Conservation (phyloP, 2,888 invertebrate genomes). For the Drosophila ezoana region DNA sequence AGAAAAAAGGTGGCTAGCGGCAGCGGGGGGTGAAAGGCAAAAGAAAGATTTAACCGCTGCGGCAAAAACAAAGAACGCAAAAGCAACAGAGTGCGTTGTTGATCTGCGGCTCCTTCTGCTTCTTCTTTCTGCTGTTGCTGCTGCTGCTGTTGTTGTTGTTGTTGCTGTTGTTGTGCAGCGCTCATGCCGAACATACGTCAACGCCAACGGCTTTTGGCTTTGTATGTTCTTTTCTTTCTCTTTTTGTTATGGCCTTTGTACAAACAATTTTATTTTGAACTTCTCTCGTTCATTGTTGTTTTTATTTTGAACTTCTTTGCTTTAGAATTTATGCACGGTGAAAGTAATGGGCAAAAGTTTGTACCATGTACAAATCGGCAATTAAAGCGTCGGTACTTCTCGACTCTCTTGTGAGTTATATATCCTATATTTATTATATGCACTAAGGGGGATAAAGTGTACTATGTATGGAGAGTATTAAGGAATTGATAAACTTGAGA, state of each 20-base stretch:
- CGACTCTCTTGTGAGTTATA: constrained; percentile 3
- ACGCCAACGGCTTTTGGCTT: constrained; percentile 40
- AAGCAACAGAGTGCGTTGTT: constrained; percentile 54
- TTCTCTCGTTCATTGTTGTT: constrained; percentile 28
- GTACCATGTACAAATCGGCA: constrained; percentile 55
- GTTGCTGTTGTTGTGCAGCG: constrained; percentile 20
- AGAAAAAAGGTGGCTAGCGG: constrained; percentile 1
- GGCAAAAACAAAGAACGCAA: constrained; percentile 58
- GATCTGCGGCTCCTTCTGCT: constrained; percentile 21
- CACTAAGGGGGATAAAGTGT: neutral
- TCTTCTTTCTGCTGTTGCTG: constrained; percentile 19
- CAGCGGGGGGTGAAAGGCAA: constrained; percentile 9
- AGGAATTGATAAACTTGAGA: too few relatives aligned
- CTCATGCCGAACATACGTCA: constrained; percentile 37
- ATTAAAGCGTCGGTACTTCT: constrained; percentile 56
- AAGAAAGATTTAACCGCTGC: constrained; percentile 40
- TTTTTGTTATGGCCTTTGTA: constrained; percentile 42
- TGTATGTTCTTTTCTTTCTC: constrained; percentile 12
- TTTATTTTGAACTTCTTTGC: constrained; percentile 15
- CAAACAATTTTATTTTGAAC: constrained; percentile 67
- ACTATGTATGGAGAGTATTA: too few relatives aligned
- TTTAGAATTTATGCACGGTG: constrained; percentile 68
- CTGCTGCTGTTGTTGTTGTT: constrained; percentile 23
- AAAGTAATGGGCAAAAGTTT: constrained; percentile 66
- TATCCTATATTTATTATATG: neutral